A percentile compares a stretch with the other conserved stretches of the same genome.
Conservation (phyloP, 1,140 invertebrate genomes). For the Euwallacea similis region DNA sequence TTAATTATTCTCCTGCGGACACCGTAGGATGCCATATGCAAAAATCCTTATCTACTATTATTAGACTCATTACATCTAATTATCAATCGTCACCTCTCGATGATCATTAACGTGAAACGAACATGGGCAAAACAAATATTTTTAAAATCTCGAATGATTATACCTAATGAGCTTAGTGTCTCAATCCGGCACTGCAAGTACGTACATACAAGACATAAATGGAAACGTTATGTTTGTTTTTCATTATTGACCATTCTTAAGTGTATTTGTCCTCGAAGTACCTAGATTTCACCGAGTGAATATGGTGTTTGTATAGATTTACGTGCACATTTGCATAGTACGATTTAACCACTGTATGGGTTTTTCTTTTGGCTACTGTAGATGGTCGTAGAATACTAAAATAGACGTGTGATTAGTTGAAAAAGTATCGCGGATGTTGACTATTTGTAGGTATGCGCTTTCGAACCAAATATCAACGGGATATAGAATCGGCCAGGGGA, state of each 20-base stretch:
- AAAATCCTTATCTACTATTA: not conserved
- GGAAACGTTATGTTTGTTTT: constrained; percentile 34
- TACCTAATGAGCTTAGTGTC: constrained; percentile 4
- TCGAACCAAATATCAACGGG: not conserved
- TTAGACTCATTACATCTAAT: constrained; percentile 4
- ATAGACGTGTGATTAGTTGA: not conserved
- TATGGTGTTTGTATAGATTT: constrained; percentile 32
- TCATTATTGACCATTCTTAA: constrained; percentile 35
- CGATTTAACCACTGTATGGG: constrained; percentile 13
- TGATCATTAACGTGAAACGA: constrained; percentile 1
- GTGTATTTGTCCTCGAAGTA: constrained; percentile 31
- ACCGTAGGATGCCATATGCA: too few relatives aligned
- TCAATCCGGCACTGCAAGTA: constrained; percentile 21
- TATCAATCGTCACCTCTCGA: constrained; percentile 4
- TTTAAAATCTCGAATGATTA: constrained; percentile 12
- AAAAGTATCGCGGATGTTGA: too few relatives aligned
- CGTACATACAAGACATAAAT: constrained; percentile 22
- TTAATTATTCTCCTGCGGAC: not conserved
- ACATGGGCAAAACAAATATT: constrained; percentile 12
- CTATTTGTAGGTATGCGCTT: too few relatives aligned
- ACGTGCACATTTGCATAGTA: constrained; percentile 29
- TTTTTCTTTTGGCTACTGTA: constrained; percentile 8
- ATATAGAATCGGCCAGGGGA: not conserved
- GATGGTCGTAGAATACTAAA: not conserved
- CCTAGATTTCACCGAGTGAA: constrained; percentile 35